Conservation (phyloP, 2,888 invertebrate genomes). For the Cryptosula pallasiana region DNA sequence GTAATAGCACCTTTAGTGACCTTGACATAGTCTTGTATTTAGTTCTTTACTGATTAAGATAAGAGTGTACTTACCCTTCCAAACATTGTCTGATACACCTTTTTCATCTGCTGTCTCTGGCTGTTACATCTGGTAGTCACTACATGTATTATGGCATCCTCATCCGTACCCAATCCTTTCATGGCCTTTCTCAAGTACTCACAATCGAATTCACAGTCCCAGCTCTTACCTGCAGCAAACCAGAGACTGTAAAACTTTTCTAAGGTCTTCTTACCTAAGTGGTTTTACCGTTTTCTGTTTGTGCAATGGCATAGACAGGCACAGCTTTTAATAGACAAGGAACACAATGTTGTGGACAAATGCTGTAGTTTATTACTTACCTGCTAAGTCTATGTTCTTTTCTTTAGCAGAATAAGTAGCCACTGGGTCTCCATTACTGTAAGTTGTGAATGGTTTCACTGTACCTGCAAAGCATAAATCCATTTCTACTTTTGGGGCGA, state of each 20-base stretch:
- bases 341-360: too few species aligned
- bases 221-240: conserved; percentile 32
- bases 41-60: not conserved
- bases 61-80: conserved; percentile 65
- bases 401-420: conserved; percentile 31
- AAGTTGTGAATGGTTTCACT: conserved; percentile 35
- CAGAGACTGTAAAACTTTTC: conserved; percentile 16
- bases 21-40: too few species aligned
- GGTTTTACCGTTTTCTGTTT: too few species aligned
- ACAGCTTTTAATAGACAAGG: too few species aligned
- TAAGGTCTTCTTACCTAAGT: too few species aligned
- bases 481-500: not conserved
- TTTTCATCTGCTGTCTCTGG: conserved; percentile 76
- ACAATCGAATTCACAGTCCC: conserved; percentile 40
- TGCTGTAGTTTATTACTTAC: too few species aligned
- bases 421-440: conserved; percentile 36
- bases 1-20: too few species aligned
- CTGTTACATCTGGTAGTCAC: conserved; percentile 74
- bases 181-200: conserved; percentile 40
- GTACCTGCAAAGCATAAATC: conserved; percentile 31
- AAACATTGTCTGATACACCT: conserved; percentile 77
- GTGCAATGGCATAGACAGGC: too few species aligned
- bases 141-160: conserved; percentile 78
- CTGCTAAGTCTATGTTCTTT: conserved; percentile 25
- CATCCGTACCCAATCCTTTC: conserved; percentile 65